These are phyloP conservation scores for Xestia ashworthii DNA, from an alignment of 2,888 invertebrate genomes.

Conservation along the genomic window DNA sequence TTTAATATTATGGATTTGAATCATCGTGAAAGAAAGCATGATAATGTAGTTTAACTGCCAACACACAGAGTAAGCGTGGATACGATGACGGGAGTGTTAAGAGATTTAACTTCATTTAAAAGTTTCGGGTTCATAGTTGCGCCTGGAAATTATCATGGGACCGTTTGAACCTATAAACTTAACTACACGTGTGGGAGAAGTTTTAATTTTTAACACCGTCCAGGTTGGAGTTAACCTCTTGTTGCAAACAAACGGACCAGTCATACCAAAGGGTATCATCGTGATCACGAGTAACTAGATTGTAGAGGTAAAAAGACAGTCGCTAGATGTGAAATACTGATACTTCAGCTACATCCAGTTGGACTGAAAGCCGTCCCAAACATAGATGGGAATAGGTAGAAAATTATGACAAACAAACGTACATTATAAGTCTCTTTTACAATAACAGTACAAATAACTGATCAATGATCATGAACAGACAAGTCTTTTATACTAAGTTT, in stretches of 20 bases:
- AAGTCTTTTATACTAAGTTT: slow-evolving; percentile 18
- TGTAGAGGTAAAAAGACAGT: neutral
- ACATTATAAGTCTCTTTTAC: neutral
- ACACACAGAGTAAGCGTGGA: slow-evolving; percentile 1
- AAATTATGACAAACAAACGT: slow-evolving; percentile 21
- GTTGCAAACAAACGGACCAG: slow-evolving; percentile 21
- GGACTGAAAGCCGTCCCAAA: neutral
- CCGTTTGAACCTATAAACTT: slow-evolving; percentile 29
- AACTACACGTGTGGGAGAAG: slow-evolving; percentile 15
- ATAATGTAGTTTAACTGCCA: neutral
- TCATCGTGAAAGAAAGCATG: neutral
- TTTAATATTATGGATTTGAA: neutral
- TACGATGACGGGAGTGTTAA: neutral
- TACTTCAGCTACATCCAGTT: neutral
- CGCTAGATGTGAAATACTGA: neutral
- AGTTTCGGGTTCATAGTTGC: slow-evolving; percentile 43
- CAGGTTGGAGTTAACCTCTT: neutral
- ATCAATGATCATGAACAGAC: slow-evolving; percentile 25
- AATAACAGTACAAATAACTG: neutral
- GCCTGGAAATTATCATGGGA: slow-evolving; percentile 37
- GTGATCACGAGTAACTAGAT: neutral
- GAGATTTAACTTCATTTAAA: slow-evolving; percentile 45
- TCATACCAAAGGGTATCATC: neutral
- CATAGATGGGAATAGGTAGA: neutral
- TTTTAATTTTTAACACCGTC: slow-evolving; percentile 17